Base-by-base conservation (phyloP, 2,113 vertebrate genomes). In the Gopherus evgoodei region DNA sequence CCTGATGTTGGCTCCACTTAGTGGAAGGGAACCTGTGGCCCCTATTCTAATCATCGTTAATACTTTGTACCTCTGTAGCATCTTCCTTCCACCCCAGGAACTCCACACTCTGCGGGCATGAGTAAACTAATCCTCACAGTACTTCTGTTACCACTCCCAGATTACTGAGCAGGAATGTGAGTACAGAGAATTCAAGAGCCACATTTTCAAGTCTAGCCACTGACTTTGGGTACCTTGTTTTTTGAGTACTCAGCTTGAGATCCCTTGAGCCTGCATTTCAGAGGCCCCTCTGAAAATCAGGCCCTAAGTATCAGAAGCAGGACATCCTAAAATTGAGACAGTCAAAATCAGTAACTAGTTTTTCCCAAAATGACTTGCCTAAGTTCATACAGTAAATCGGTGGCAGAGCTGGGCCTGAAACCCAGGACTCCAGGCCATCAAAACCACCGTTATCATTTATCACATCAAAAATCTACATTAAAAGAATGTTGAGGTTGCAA, bases 41-140 rank as follows among this genome's bases (percentile, higher is more conserved):
- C 59, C 81, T 93, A 85, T 94, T 81, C 38, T 50, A 87, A 89
- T 93, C 92, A 86, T 96, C 91, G 94, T 96, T 87, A 97, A 95
- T 72, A 8, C 22, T 82, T 52, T 75, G 91, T 88, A 90, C 78
- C 91, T 89, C 42, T 84, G 1, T 22, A 92, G 38, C 69, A 91
- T 88, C 83, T n/a, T 53, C 0, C 0, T 82, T n/a, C n/a, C 59
- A 72, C 53, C 94, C 52, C 56, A 50, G 87, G 88, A 94, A 31
- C 80, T 82, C 0, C 0, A 0, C 75, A 93, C 69, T 83, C 89
- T 31, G 27, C 54, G n/a, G 59, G 56, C 80, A 89, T 42, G 59
- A 89, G 59, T 56, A n/a, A 90, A 21, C 13, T 0, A 2, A 59
- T 82, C 84, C 53, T 90, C 54, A 27, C 76, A 91, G 24, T 13